Conservation (phyloP, 2,888 invertebrate species). For the Pristionchus maxplancki region DNA sequence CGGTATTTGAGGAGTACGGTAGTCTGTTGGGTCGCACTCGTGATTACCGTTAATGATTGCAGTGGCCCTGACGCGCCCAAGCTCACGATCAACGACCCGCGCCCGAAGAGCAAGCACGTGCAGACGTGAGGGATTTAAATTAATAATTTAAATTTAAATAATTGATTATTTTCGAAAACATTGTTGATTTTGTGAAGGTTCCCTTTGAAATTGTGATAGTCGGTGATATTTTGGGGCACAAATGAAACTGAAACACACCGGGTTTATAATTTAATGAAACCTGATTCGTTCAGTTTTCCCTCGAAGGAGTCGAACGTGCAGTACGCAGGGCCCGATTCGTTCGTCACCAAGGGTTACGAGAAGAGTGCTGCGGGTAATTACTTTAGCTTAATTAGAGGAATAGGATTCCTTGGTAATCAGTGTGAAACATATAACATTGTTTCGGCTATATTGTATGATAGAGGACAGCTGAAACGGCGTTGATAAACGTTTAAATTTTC, state of each 20-base stretch:
- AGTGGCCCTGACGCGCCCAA: constrained; percentile 31
- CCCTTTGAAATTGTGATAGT: too few relatives aligned
- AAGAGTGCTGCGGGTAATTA: too few relatives aligned
- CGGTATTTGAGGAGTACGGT: background rate
- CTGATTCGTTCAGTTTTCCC: background rate
- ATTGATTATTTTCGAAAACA: background rate
- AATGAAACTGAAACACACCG: background rate
- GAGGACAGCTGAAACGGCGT: background rate
- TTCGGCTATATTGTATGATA: too few relatives aligned
- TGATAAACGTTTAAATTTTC: too few relatives aligned
- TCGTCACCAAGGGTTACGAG: background rate
- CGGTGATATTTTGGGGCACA: background rate
- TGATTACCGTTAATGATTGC: background rate
- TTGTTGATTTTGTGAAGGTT: background rate
- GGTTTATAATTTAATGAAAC: background rate
- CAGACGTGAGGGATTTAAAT: constrained; percentile 27
- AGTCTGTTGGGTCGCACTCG: background rate
- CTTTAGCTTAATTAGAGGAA: too few relatives aligned
- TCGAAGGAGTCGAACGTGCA: constrained; percentile 34
- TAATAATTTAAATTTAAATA: background rate
- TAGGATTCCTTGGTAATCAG: too few relatives aligned
- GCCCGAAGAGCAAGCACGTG: constrained; percentile 25
- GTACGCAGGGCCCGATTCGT: background rate
- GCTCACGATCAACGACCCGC: constrained; percentile 28
- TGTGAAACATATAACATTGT: too few relatives aligned